Base-by-base conservation (phyloP, 2,113 vertebrate species). In the Paralichthys olivaceus region DNA sequence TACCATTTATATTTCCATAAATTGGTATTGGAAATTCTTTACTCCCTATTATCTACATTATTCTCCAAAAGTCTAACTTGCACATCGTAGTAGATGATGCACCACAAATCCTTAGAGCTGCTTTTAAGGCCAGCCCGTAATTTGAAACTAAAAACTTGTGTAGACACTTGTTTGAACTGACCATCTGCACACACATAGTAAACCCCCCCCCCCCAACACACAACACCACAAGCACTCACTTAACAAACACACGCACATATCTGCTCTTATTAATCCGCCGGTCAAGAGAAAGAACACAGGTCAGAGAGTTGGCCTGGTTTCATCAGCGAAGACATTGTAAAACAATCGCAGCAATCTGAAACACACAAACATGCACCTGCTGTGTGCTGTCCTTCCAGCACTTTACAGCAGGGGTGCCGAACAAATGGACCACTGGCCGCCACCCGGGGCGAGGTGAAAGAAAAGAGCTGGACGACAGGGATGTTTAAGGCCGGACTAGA, bases 181-280 rank as follows among this genome's bases (percentile, higher is more conserved):
- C 75, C 79, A 80, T 87, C 80, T 88, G 84, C 66, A 53, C 66
- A 49, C 57, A 72, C 65, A 72, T 5, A 69, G 74, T 55, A 71
- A n/a, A 13, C 51, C 68, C 61, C 66, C 20, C 14, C 17, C 20
- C 14, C 17, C 19, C 56, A 43, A 34, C 43, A 4, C 53, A 23
- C 9, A 11, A 12, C 9, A 20, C 49, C 70, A 70, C 68, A 84
- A 64, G 66, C 75, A 49, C 40, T 71, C 73, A 45, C 71, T 47
- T 43, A 75, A 57, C 75, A 78, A 75, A 57, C 75, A 78, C 75
- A 58, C 45, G 19, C 22, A 25, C 22, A 23, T 20, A 34, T 66
- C 53, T 55, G 1, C 68, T 80, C 71, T 77, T 65, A 72, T 72
- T 71, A 43, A 83, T 75, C 64, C 55, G 26, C n/a, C 51, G 66